phyloP scores from a whole-genome alignment of 2,888 invertebrate species.

The Meiosimyza decipiens region DNA sequence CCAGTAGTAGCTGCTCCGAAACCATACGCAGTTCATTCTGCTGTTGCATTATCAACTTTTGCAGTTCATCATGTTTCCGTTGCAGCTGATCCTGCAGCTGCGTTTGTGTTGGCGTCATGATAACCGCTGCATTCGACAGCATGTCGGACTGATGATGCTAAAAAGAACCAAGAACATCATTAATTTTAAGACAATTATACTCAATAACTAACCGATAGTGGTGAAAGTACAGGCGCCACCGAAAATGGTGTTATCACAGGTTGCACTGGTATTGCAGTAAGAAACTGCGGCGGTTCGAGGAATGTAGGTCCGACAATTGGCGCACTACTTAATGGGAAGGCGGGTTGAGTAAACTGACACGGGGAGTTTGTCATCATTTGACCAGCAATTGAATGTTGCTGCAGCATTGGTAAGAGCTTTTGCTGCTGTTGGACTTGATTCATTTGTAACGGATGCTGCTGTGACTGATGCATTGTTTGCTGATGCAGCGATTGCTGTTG shows the following conservation, averaged over 20 bases:
- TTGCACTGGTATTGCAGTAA: constrained; percentile 72
- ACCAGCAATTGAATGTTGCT: constrained; percentile 48
- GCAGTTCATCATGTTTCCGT: constrained; percentile 86
- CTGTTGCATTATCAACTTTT: constrained; percentile 85
- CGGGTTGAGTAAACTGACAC: constrained; percentile 68
- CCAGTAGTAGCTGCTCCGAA: constrained; percentile 87
- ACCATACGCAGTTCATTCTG: constrained; percentile 87
- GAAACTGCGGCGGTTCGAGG: constrained; percentile 69
- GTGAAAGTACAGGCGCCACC: constrained; percentile 65
- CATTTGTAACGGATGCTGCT: constrained; percentile 33
- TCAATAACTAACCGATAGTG: constrained; percentile 52
- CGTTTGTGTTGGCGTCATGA: constrained; percentile 71
- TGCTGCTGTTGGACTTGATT: constrained; percentile 39
- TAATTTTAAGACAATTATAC: background rate
- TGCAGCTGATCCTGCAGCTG: constrained; percentile 80
- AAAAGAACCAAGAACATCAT: background rate
- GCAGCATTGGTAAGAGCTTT: constrained; percentile 54
- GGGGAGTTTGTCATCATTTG: constrained; percentile 57
- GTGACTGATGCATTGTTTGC: constrained; percentile 37
- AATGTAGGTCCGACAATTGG: constrained; percentile 62
- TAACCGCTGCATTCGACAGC: constrained; percentile 58
- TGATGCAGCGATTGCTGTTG: constrained; percentile 30
- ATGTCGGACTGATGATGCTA: constrained; percentile 53
- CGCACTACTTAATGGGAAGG: constrained; percentile 67
- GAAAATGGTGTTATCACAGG: constrained; percentile 70